Evolutionary conservation across 1,140 invertebrate species (phyloP).

Genomic region (Macrobrachium rosenbergii): DNA sequence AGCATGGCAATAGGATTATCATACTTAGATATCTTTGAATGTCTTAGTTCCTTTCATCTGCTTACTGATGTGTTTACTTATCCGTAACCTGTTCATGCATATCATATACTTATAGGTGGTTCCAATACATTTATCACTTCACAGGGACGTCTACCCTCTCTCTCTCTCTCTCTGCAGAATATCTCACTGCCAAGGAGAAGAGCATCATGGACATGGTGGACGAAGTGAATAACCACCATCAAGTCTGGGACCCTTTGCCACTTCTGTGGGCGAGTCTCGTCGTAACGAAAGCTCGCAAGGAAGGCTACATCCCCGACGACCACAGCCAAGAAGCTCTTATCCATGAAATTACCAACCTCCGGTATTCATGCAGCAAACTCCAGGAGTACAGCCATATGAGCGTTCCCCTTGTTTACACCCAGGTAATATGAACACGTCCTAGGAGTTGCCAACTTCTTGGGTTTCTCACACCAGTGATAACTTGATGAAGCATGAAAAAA

Average conservation of each 20-base stretch:
- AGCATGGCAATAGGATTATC: no score
- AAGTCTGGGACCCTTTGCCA: constrained; percentile 88
- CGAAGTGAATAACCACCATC: constrained; percentile 85
- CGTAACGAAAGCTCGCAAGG: constrained; percentile 84
- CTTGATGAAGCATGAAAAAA: no score
- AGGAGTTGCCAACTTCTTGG: no score
- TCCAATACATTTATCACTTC: no score
- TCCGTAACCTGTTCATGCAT: no score
- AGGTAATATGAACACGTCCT: constrained; percentile 73
- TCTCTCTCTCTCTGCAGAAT: constrained; percentile 71
- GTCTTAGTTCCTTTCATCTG: no score
- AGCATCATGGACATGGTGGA: constrained; percentile 85
- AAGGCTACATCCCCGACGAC: constrained; percentile 92
- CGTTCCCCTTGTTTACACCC: constrained; percentile 93
- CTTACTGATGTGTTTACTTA: no score
- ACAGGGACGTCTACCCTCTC: neutral
- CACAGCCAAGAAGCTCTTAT: constrained; percentile 92
- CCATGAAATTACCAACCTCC: constrained; percentile 89
- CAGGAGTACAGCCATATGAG: constrained; percentile 92
- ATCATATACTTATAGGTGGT: no score
- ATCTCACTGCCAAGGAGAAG: constrained; percentile 88
- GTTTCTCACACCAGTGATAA: no score
- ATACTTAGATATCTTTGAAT: no score
- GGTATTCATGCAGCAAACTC: constrained; percentile 80
- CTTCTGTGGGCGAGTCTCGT: constrained; percentile 90